A percentile compares a stretch with the other conserved stretches of the same genome.
Evolutionary conservation across 2,797 vertebrate genomes (phyloP).

Genomic region (Phataginus tricuspis): DNA sequence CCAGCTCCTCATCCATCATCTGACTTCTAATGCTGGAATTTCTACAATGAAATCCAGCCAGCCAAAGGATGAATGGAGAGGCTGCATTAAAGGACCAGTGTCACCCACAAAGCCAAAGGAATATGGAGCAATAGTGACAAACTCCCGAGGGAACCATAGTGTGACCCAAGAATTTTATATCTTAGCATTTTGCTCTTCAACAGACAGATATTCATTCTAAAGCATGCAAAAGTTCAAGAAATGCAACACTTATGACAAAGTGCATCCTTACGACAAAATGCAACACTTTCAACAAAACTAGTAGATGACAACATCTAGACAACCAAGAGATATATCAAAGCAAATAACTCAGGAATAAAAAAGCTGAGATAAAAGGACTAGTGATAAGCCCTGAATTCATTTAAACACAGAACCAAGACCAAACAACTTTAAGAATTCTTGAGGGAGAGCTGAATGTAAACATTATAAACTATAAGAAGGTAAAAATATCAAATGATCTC

Average conservation of each 20-base stretch:
- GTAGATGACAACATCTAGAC: neutral
- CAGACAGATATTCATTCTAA: neutral
- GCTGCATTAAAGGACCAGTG: neutral
- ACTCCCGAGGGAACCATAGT: neutral
- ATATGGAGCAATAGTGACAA: neutral
- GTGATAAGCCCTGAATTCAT: neutral
- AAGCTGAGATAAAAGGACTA: neutral
- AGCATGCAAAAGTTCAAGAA: constrained; percentile 23
- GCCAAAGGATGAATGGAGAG: neutral
- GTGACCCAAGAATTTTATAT: constrained; percentile 11
- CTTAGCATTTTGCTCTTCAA: neutral
- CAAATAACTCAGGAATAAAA: constrained; percentile 40
- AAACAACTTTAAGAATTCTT: constrained; percentile 15
- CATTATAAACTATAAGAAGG: neutral
- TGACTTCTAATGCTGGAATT: constrained; percentile 46
- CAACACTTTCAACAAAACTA: neutral
- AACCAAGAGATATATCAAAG: constrained; percentile 36
- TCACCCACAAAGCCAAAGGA: neutral
- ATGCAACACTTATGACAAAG: neutral
- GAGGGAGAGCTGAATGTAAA: neutral
- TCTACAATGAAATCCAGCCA: neutral
- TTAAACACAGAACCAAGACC: constrained; percentile 24
- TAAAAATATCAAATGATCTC: too few relatives aligned
- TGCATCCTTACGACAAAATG: neutral
- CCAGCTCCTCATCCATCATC: neutral